Base-by-base conservation (phyloP, 2,888 invertebrate species). In the Myopa tessellatipennis region DNA sequence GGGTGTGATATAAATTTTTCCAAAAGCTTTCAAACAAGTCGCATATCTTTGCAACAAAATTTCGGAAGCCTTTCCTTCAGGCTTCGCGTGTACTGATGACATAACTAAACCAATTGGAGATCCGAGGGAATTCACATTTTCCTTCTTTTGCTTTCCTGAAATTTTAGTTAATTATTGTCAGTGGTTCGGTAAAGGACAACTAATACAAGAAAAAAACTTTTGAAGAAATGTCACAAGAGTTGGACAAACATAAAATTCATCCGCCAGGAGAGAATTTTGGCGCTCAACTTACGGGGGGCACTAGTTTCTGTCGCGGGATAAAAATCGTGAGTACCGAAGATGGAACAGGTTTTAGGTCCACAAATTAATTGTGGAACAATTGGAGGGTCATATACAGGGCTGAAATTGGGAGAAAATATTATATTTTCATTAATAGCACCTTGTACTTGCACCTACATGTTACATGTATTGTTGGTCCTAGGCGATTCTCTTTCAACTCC, bases 11-110 rank as follows among this genome's bases (percentile, higher is more conserved):
- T 85, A 86, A 7, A 85, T 82, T 34, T 85, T 83, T 0, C 87
- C 86, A 78, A 88, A 88, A 4, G 84, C 87, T 60, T 87, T 83
- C 4, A 89, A 76, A 68, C 83, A 82, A 0, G 83, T 84, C 0
- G 85, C 87, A 70, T 80, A 89, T 0, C 84, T 84, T 69, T 84
- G 80, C 0, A 84, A 76, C 10, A 82, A 78, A 34, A 81, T 40
- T 65, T 85, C 83, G 4, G 79, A 50, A 3, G 70, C 6, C 0
- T 80, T 82, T 7, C 73, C 68, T 12, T 81, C 82, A 4, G 74
- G 58, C 40, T 82, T 85, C 8, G 82, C 79, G 4, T 78, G 50
- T 4, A 80, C 55, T 6, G 81, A 80, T 0, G 85, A 85, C 26
- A 78, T 78, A 0, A 84, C 79, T 4, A 85, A 69, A 0, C 88